Evolutionary conservation across 2,113 vertebrate genomes (phyloP).

Genomic region (Gadus macrocephalus): DNA sequence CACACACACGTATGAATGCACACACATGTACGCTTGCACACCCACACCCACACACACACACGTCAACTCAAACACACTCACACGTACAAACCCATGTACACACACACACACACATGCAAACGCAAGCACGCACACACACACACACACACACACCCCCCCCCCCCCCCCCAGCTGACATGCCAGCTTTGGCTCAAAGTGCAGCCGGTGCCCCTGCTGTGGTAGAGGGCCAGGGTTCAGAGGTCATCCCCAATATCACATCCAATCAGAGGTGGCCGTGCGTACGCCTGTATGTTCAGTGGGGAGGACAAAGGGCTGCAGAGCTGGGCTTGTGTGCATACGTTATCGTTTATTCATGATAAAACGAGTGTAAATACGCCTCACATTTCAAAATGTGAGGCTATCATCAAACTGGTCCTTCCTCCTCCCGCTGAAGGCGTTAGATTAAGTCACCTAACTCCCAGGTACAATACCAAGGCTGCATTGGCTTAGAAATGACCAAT

Average conservation of each 20-base stretch:
- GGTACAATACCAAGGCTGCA: too few relatives aligned
- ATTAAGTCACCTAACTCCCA: too few relatives aligned
- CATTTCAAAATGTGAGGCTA: too few relatives aligned
- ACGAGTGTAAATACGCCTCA: too few relatives aligned
- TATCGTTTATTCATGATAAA: too few relatives aligned
- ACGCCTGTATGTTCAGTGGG: background rate
- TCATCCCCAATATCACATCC: conserved; percentile 31
- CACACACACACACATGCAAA: background rate
- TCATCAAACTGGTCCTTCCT: too few relatives aligned
- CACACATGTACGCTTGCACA: too few relatives aligned
- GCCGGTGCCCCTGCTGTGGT: conserved; percentile 19
- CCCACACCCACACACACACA: too few relatives aligned
- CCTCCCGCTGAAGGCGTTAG: too few relatives aligned
- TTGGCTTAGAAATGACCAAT: background rate
- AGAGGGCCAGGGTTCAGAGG: conserved; percentile 32
- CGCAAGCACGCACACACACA: background rate
- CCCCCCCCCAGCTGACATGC: conserved; percentile 21
- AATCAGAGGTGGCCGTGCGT: conserved; percentile 20
- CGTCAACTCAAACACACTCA: background rate
- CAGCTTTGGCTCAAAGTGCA: conserved; percentile 23
- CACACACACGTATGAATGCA: too few relatives aligned
- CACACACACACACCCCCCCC: background rate
- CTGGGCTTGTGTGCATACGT: too few relatives aligned
- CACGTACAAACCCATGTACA: background rate
- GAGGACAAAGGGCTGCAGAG: background rate